phyloP scores from a whole-genome alignment of 2,888 invertebrate species.

The Eupeodes latifasciatus region DNA sequence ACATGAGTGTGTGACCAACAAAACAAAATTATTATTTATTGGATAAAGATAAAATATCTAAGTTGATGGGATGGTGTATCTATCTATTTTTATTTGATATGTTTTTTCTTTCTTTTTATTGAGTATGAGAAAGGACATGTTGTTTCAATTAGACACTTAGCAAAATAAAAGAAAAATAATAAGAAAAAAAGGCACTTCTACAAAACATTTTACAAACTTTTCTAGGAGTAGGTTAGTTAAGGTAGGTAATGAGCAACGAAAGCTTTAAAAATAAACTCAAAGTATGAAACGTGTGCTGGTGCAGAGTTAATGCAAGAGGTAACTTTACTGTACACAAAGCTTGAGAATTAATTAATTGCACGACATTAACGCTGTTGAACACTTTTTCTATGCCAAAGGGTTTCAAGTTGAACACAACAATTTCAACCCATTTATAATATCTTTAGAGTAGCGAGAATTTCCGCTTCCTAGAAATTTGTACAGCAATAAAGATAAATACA shows the following conservation, averaged over 20 bases:
- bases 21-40: constrained; percentile 52
- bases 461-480: not conserved
- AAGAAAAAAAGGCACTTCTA: not conserved
- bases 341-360: constrained; percentile 29
- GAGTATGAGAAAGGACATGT: constrained; percentile 18
- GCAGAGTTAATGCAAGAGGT: not conserved
- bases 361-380: constrained; percentile 18
- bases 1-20: constrained; percentile 51
- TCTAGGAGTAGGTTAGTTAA: too few species aligned
- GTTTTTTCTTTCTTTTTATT: not conserved
- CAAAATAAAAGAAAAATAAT: not conserved
- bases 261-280: constrained; percentile 6
- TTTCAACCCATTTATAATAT: constrained; percentile 31
- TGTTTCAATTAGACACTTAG: constrained; percentile 28
- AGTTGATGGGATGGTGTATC: not conserved
- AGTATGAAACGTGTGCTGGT: too few species aligned
- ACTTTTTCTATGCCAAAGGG: constrained; percentile 14
- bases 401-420: constrained; percentile 24
- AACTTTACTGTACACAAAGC: not conserved
- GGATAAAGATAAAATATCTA: constrained; percentile 38
- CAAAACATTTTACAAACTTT: too few species aligned
- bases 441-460: not conserved
- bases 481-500: constrained; percentile 5
- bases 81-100: not conserved
- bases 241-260: not conserved